Base-by-base conservation (phyloP, 2,113 vertebrate genomes). In the Mormyrus iriodes region DNA sequence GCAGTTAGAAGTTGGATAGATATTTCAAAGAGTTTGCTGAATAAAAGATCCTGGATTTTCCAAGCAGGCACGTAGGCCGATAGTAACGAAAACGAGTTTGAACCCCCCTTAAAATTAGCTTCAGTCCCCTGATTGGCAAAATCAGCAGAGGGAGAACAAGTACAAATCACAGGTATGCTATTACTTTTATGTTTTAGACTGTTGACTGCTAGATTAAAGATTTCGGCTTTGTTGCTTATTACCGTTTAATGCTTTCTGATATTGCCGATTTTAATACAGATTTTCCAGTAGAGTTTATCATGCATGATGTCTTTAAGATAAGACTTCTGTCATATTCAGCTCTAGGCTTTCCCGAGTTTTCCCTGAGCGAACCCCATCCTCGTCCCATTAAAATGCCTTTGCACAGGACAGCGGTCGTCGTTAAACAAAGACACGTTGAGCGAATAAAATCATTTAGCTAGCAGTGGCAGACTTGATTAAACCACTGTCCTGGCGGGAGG, bases 391-490 rank as follows among this genome's bases (percentile, higher is more conserved):
- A 48, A 49, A 76, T 21, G 46, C 87, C 87, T 88, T 88, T 88
- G 88, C 51, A 35, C 48, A 53, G 27, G 69, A 88, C 69, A 52
- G 88, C 21, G 15, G n/a, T 88, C 27, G 65, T 7, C 61, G 19
- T 82, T 79, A 82, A 82, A 88, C 88, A 79, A 82, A 88, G 88
- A 49, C 88, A 31, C 19, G 31, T 76, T 88, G 52, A 82, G 31
- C 35, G 49, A 88, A 82, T 88, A 49, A 82, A 88, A 88, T 88
- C 27, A 88, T 79, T 88, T 79, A 51, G 88, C 51, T 88, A 42
- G 88, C 88, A 52, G 65, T 52, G 39, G 65, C 88, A 53, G 48
- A 79, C 61, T 88, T 88, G 88, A 88, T 88, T 88, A 88, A 88
- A 82, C 69, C 51, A 35, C 69, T 21, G 69, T 53, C 69, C 69